A percentile compares a stretch with the other conserved stretches of the same genome.
These are phyloP conservation scores for Equus quagga DNA, from an alignment of 2,113 vertebrate genomes.

Conservation along the genomic window DNA sequence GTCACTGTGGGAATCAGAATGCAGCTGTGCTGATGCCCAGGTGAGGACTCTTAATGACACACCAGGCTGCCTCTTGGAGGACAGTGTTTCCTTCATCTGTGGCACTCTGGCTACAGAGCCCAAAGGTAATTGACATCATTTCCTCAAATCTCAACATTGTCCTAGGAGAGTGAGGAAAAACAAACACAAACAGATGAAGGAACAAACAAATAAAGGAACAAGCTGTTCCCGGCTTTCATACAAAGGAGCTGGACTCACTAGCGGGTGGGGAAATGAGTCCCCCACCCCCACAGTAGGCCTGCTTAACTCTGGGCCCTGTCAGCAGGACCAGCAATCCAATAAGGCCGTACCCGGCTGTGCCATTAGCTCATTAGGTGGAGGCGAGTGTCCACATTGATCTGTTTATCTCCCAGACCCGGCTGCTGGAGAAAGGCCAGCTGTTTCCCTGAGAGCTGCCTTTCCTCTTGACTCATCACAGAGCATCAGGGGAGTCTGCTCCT, in stretches of 20 bases:
- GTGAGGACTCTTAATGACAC: not conserved
- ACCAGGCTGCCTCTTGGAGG: not conserved
- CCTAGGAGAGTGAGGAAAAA: constrained; percentile 10
- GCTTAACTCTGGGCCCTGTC: constrained; percentile 57
- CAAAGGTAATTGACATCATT: constrained; percentile 23
- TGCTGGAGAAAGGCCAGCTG: constrained; percentile 82
- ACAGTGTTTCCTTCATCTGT: not conserved
- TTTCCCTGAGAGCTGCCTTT: constrained; percentile 76
- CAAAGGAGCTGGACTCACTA: not conserved
- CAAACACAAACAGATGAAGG: not conserved
- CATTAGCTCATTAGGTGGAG: constrained; percentile 82
- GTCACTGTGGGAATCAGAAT: not conserved
- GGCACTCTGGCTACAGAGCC: not conserved
- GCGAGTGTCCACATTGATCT: constrained; percentile 80
- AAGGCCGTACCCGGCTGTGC: constrained; percentile 68
- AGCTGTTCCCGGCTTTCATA: not conserved
- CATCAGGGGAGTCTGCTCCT: constrained; percentile 68
- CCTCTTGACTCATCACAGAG: constrained; percentile 73
- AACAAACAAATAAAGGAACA: constrained; percentile 30
- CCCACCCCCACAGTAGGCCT: not conserved
- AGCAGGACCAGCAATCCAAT: constrained; percentile 80
- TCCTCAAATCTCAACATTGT: constrained; percentile 47
- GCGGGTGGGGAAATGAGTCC: not conserved
- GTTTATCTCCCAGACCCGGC: constrained; percentile 73
- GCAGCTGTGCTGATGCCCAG: not conserved